Conservation (phyloP, 2,113 vertebrate species). For the Anguilla rostrata region DNA sequence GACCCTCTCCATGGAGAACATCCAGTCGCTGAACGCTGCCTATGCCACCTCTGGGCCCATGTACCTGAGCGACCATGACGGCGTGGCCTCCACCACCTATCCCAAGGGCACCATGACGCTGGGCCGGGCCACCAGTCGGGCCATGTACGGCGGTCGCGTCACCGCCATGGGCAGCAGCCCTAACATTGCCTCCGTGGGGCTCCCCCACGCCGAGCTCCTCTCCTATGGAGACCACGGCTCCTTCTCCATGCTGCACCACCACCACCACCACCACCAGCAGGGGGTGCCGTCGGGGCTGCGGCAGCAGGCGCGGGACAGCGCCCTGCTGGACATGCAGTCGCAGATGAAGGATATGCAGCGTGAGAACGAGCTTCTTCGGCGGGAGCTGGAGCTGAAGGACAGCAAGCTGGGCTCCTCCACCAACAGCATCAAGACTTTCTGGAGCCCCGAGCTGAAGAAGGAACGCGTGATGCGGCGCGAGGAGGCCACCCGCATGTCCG, state of each 20-base stretch:
- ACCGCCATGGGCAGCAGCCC: slow-evolving; percentile 89
- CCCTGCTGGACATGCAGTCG: slow-evolving; percentile 82
- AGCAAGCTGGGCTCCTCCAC: slow-evolving; percentile 80
- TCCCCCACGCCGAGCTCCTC: slow-evolving; percentile 78
- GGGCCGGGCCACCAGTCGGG: slow-evolving; percentile 84
- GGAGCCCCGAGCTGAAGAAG: slow-evolving; percentile 90
- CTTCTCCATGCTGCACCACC: slow-evolving; percentile 59
- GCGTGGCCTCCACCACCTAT: slow-evolving; percentile 81
- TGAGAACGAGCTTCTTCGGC: slow-evolving; percentile 87
- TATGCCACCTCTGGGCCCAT: slow-evolving; percentile 93
- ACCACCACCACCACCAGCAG: slow-evolving; percentile 64
- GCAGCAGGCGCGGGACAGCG: slow-evolving; percentile 71
- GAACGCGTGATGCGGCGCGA: slow-evolving; percentile 85
- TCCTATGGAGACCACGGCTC: slow-evolving; percentile 80
- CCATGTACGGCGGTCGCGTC: slow-evolving; percentile 78
- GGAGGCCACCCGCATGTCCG: slow-evolving; percentile 81
- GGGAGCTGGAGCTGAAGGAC: slow-evolving; percentile 87
- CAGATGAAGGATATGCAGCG: slow-evolving; percentile 89
- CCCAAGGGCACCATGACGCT: slow-evolving; percentile 94
- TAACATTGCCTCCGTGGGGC: slow-evolving; percentile 85
- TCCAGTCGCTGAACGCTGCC: slow-evolving; percentile 94
- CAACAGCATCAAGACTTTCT: slow-evolving; percentile 90
- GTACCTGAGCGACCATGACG: slow-evolving; percentile 88
- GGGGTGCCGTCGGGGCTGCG: slow-evolving; percentile 76
- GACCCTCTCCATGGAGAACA: slow-evolving; percentile 96